Evolutionary conservation across 2,113 vertebrate species (phyloP).

Genomic region (Geothlypis trichas): DNA sequence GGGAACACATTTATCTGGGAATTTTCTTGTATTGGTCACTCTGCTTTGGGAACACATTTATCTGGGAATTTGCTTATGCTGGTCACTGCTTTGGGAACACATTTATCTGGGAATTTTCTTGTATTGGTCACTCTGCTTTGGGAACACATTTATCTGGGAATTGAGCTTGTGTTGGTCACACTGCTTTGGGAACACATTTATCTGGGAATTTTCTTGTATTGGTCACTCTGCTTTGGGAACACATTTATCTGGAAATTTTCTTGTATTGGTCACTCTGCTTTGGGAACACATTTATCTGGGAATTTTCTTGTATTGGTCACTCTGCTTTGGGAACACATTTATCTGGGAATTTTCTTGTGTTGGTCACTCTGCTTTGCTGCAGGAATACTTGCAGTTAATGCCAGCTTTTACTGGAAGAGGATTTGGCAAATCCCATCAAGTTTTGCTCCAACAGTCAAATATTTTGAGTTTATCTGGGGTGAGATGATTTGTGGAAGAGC

Average conservation of each 20-base stretch:
- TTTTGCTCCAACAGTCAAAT: not conserved
- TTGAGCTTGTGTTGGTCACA: not conserved
- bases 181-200: not conserved
- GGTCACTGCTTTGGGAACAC: not conserved
- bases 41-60: not conserved
- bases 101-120: not conserved
- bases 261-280: not conserved
- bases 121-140: not conserved
- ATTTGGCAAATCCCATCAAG: not conserved
- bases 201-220: not conserved
- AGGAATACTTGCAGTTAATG: not conserved
- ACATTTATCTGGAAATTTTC: not conserved
- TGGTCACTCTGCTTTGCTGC: not conserved
- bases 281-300: not conserved
- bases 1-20: not conserved
- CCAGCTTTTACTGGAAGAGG: not conserved
- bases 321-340: not conserved
- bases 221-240: not conserved
- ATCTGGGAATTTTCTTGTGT: not conserved
- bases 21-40: not conserved
- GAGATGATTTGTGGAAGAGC: not conserved
- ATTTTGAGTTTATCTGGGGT: not conserved
- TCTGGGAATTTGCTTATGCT: not conserved
- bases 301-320: not conserved
- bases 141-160: not conserved